These are phyloP conservation scores for Aethes cnicana DNA, from an alignment of 2,888 invertebrate genomes.

Conservation along the genomic window DNA sequence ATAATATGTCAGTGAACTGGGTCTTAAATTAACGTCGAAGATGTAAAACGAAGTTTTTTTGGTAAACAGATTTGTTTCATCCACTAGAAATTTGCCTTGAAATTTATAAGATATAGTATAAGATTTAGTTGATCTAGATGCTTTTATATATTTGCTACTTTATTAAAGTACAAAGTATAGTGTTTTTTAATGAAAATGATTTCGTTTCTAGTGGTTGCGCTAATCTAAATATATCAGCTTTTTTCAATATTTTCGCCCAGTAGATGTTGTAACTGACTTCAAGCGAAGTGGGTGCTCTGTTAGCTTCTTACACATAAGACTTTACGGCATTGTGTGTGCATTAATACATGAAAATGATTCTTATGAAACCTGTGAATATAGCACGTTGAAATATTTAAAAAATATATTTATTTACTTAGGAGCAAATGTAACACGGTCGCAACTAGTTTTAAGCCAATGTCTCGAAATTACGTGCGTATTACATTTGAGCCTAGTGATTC, in stretches of 20 bases:
- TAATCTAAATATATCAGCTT: background rate
- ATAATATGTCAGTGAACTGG: too few species aligned
- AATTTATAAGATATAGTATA: too few species aligned
- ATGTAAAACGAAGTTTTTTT: too few species aligned
- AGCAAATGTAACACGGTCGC: constrained; percentile 29
- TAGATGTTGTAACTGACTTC: constrained; percentile 12
- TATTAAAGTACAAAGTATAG: too few species aligned
- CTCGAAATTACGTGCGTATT: constrained; percentile 14
- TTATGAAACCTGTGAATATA: constrained; percentile 26
- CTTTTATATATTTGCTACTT: too few species aligned
- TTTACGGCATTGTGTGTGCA: constrained; percentile 26
- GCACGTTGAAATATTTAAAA: constrained; percentile 24
- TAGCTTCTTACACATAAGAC: constrained; percentile 11
- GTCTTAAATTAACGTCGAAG: too few species aligned
- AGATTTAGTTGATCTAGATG: too few species aligned
- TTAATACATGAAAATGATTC: constrained; percentile 28
- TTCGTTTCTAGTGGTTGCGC: background rate
- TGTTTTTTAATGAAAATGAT: background rate
- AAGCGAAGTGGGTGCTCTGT: constrained; percentile 2
- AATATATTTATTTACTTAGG: constrained; percentile 21
- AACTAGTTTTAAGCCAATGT: constrained; percentile 4
- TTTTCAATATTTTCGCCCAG: background rate
- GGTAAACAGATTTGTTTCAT: too few species aligned
- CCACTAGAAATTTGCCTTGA: too few species aligned
- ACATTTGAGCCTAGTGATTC: background rate